Conservation (phyloP, 1,140 invertebrate genomes). For the Bombus haemorrhoidalis region DNA sequence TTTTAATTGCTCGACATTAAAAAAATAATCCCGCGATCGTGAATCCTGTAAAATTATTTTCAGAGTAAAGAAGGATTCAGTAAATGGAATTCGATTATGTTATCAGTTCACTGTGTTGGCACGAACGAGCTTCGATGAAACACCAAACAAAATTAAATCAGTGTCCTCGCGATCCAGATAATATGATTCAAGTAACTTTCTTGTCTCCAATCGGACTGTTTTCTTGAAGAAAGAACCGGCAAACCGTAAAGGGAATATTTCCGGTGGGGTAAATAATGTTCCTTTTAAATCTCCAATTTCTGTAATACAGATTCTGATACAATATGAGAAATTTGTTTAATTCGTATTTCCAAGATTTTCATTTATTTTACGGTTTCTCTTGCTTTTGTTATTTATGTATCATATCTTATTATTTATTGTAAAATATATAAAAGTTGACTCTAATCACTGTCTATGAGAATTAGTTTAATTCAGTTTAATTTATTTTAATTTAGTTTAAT, state of each 20-base stretch:
- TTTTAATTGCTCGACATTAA: neutral
- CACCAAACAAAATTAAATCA: neutral
- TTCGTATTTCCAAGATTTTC: too few species aligned
- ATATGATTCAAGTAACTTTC: neutral
- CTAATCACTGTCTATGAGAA: neutral
- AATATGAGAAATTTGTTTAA: neutral
- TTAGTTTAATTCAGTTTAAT: too few species aligned
- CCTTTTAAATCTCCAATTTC: constrained; percentile 5
- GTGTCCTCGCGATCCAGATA: neutral
- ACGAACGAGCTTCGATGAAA: neutral
- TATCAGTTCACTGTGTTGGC: neutral
- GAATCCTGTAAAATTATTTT: neutral
- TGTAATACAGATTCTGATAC: neutral
- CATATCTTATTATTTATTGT: too few species aligned
- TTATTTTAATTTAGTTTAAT: too few species aligned
- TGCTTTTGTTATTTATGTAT: neutral
- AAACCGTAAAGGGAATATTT: neutral
- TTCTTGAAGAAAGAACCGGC: neutral
- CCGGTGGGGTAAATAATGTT: neutral
- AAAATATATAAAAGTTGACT: neutral
- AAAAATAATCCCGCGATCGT: neutral
- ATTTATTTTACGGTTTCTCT: neutral
- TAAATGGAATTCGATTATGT: neutral
- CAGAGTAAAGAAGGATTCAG: too few species aligned
- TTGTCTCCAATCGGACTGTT: neutral